These are phyloP conservation scores for Cheiracanthium punctorium DNA, from an alignment of 2,888 invertebrate species.

Conservation along the genomic window DNA sequence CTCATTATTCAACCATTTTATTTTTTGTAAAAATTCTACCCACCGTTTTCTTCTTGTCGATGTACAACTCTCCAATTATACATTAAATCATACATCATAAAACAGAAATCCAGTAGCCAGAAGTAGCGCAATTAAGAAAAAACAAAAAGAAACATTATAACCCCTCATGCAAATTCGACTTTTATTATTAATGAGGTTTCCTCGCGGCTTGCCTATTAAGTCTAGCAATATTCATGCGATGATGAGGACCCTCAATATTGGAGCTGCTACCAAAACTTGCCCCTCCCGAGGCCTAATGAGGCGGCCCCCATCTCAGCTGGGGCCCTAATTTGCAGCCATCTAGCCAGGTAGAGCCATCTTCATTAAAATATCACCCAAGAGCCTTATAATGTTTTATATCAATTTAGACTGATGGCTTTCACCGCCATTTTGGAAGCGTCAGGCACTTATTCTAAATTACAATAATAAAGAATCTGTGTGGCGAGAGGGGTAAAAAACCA, in stretches of 20 bases:
- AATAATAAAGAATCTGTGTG: too few relatives aligned
- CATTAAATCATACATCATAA: background rate
- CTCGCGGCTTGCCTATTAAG: background rate
- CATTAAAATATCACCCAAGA: background rate
- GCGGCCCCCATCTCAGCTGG: background rate
- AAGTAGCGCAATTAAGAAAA: background rate
- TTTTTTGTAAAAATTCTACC: too few relatives aligned
- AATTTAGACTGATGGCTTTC: background rate
- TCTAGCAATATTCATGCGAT: background rate
- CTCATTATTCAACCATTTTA: too few relatives aligned
- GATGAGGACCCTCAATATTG: too few relatives aligned
- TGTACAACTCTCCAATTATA: background rate
- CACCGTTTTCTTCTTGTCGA: too few relatives aligned
- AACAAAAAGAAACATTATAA: background rate
- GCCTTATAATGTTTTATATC: background rate
- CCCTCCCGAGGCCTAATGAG: background rate
- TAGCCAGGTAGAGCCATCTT: background rate
- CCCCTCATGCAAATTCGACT: background rate
- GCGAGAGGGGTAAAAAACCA: too few relatives aligned
- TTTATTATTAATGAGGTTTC: background rate
- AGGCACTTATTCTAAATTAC: background rate
- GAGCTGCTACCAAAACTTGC: background rate
- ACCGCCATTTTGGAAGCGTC: background rate
- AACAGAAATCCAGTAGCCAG: background rate
- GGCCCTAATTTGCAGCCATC: background rate